phyloP scores from a whole-genome alignment of 2,797 vertebrate genomes.

The Prionace glauca region DNA sequence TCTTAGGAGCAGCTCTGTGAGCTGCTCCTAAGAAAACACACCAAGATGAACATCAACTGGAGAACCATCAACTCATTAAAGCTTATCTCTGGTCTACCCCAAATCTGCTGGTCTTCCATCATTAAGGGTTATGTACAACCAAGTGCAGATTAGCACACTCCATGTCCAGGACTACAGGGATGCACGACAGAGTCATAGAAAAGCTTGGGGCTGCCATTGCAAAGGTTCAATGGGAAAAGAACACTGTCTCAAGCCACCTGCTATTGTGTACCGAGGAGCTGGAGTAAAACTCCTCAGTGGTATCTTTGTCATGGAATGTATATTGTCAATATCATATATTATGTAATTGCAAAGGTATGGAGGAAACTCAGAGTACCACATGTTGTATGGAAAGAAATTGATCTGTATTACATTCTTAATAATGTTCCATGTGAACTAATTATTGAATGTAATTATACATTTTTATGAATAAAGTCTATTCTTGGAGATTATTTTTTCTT shows the following conservation, averaged over 20 bases:
- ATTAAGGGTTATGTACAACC: background rate
- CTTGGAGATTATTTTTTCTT: background rate
- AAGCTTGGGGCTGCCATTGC: background rate
- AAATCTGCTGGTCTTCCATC: background rate
- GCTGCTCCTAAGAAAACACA: background rate
- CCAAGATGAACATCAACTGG: background rate
- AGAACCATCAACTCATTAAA: background rate
- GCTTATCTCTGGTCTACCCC: background rate
- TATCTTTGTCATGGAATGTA: background rate
- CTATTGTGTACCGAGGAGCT: background rate
- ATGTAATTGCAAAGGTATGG: background rate
- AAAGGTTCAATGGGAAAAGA: background rate
- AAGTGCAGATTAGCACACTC: background rate
- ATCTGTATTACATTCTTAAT: background rate
- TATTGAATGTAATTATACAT: background rate
- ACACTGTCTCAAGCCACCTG: background rate
- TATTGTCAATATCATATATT: background rate
- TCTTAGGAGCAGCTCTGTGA: background rate
- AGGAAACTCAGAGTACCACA: background rate
- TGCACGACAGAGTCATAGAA: background rate
- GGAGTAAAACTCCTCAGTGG: background rate
- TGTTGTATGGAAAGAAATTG: background rate
- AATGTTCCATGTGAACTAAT: background rate
- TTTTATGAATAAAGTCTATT: background rate
- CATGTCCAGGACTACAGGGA: background rate